phyloP scores from a whole-genome alignment of 1,140 invertebrate genomes.

The Dufourea novaeangliae region DNA sequence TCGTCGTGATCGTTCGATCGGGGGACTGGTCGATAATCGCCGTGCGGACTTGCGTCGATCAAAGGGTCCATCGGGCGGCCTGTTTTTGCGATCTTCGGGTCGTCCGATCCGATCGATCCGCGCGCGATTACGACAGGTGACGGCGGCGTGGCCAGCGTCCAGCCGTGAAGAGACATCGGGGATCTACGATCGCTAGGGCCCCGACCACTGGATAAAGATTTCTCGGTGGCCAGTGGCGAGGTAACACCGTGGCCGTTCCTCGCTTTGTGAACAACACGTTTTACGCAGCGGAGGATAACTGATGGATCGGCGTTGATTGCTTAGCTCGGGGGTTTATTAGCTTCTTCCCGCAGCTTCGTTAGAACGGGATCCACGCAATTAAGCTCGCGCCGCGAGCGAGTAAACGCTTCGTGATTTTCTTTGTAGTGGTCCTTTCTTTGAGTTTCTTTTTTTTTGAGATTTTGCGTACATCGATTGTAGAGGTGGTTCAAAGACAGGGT shows the following conservation, averaged over 20 bases:
- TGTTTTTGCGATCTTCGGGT: background rate
- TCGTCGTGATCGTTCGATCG: background rate
- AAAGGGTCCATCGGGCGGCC: background rate
- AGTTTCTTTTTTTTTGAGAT: conserved; percentile 9
- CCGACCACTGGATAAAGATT: conserved; percentile 3
- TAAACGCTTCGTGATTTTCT: conserved; percentile 46
- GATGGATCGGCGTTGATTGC: conserved; percentile 39
- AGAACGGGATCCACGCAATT: conserved; percentile 60
- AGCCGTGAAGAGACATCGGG: background rate
- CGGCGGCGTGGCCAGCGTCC: background rate
- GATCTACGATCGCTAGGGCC: background rate
- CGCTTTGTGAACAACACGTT: background rate
- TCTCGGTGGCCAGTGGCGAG: background rate
- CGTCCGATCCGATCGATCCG: background rate
- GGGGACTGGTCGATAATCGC: background rate
- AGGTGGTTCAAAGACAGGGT: too few species aligned
- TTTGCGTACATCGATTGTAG: too few species aligned
- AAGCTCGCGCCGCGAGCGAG: conserved; percentile 40
- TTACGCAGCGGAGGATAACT: conserved; percentile 2
- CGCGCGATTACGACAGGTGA: conserved; percentile 1
- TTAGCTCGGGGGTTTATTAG: conserved; percentile 44
- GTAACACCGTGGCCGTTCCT: background rate
- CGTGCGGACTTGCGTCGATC: background rate
- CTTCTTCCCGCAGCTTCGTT: conserved; percentile 51
- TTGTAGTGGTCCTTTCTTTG: background rate